Conservation (phyloP, 2,888 invertebrate species). For the Limenitis camilla region DNA sequence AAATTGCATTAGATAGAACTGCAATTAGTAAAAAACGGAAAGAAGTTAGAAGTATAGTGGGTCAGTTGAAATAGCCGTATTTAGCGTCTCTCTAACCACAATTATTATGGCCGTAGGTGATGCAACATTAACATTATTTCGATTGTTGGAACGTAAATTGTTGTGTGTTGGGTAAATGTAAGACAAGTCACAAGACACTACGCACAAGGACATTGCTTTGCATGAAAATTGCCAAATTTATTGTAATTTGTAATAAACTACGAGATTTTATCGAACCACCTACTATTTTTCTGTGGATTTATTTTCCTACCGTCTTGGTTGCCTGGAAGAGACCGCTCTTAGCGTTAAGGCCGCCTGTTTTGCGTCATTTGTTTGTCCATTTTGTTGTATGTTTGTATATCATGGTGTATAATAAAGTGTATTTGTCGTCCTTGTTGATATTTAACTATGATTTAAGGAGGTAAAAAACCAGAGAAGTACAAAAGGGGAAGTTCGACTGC, state of each 20-base stretch:
- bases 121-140: conserved; percentile 26
- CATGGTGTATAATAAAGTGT: too few species aligned
- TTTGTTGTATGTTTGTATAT: too few species aligned
- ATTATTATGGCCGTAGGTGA: conserved; percentile 25
- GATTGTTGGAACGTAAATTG: conserved; percentile 24
- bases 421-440: too few species aligned
- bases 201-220: conserved; percentile 14
- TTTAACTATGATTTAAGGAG: too few species aligned
- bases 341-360: too few species aligned
- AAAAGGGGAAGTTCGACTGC: too few species aligned
- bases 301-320: too few species aligned
- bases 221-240: conserved; percentile 5
- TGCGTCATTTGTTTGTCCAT: too few species aligned
- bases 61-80: conserved; percentile 14
- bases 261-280: too few species aligned
- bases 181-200: conserved; percentile 10
- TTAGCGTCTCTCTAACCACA: conserved; percentile 22
- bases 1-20: conserved; percentile 1
- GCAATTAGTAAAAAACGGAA: conserved; percentile 13
- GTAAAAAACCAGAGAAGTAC: too few species aligned
- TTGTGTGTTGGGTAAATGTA: conserved; percentile 18
- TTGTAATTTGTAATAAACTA: not conserved
- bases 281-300: too few species aligned
- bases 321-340: too few species aligned
- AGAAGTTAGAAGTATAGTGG: conserved; percentile 7